A percentile compares a stretch with the other conserved stretches of the same genome.
These are phyloP conservation scores for Poecilia velifera DNA, from an alignment of 2,797 vertebrate genomes.

Conservation along the genomic window DNA sequence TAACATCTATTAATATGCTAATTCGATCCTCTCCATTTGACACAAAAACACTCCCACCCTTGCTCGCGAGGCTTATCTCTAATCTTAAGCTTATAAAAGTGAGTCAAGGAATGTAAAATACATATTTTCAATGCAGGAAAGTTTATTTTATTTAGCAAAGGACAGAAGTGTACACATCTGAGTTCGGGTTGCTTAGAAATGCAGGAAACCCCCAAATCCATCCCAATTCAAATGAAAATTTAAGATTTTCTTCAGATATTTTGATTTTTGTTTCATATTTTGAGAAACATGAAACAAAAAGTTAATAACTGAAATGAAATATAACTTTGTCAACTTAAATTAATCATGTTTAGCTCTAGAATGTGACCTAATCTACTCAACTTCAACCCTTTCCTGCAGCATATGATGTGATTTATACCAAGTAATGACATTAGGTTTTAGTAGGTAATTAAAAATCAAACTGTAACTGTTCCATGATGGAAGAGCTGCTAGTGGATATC, in stretches of 20 bases:
- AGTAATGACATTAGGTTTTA: neutral
- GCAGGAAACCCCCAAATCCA: neutral
- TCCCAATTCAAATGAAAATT: neutral
- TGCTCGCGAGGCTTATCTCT: constrained; percentile 45
- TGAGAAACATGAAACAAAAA: neutral
- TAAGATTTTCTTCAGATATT: neutral
- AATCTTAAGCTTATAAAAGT: constrained; percentile 42
- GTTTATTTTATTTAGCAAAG: neutral
- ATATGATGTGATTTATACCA: neutral
- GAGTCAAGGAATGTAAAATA: neutral
- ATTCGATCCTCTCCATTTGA: constrained; percentile 50
- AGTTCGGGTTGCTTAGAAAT: neutral
- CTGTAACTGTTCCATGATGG: neutral
- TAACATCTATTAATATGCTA: constrained; percentile 73
- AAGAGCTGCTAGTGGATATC: neutral
- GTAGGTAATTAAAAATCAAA: neutral
- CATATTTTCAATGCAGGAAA: neutral
- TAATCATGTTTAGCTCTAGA: neutral
- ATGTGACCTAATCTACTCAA: neutral
- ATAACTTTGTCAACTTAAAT: neutral
- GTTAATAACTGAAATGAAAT: neutral
- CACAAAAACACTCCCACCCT: constrained; percentile 47
- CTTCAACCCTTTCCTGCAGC: neutral
- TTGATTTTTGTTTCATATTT: neutral
- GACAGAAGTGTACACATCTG: neutral